Percentiles rank a stretch among this genome's conserved stretches.
Evolutionary conservation across 53 echinoderm and acorn worm species (phyloP).

Genomic region (Temnopleurus reevesii): DNA sequence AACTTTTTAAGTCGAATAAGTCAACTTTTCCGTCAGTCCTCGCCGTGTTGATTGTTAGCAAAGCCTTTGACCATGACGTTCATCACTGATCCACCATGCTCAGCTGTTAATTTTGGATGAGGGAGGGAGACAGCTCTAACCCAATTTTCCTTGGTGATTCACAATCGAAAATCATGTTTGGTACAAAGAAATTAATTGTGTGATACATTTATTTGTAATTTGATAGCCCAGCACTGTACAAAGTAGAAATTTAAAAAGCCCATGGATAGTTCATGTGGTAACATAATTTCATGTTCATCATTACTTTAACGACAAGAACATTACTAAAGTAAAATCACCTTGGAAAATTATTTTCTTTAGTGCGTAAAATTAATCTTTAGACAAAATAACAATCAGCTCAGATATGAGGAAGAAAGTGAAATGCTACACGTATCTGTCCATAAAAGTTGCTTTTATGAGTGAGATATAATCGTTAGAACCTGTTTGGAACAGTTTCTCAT

Average conservation of each 20-base stretch:
- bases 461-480: too few species aligned
- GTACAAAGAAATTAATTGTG: not conserved
- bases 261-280: too few species aligned
- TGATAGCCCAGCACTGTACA: not conserved
- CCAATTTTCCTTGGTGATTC: not conserved
- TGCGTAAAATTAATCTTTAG: too few species aligned
- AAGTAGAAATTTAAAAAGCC: not conserved
- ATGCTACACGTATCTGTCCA: too few species aligned
- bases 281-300: too few species aligned
- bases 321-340: too few species aligned
- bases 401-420: too few species aligned
- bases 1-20: constrained; percentile 23
- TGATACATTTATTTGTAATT: constrained; percentile 5
- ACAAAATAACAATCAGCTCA: too few species aligned
- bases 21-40: not conserved
- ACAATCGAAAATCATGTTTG: not conserved
- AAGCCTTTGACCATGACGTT: constrained; percentile 4
- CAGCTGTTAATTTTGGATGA: constrained; percentile 30
- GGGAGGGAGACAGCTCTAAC: constrained; percentile 37
- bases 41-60: not conserved
- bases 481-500: too few species aligned
- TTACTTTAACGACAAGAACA: too few species aligned
- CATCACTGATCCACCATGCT: not conserved
- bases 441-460: too few species aligned
- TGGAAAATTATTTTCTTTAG: too few species aligned